Percentiles rank a stretch among this genome's conserved stretches.
These are phyloP conservation scores for Drosophila anomelani DNA, from an alignment of 2,888 invertebrate species.

Conservation along the genomic window DNA sequence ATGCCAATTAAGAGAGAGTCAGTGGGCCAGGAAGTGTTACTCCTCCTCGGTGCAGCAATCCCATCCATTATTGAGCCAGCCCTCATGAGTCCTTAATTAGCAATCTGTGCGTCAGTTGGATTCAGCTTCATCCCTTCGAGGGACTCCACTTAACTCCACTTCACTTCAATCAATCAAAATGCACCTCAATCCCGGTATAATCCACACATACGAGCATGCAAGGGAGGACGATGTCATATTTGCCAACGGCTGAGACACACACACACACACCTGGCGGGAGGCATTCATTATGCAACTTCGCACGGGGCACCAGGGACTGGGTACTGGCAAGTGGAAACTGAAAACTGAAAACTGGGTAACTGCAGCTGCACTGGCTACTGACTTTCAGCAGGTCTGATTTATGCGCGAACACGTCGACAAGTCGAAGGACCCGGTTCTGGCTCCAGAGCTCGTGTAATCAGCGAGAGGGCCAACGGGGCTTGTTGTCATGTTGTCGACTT, in stretches of 20 bases:
- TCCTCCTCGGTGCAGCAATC: conserved; percentile 4
- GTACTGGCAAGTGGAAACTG: not conserved
- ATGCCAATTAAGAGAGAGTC: conserved; percentile 11
- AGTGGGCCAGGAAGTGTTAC: not conserved
- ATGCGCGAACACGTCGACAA: conserved; percentile 48
- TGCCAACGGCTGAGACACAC: conserved; percentile 7
- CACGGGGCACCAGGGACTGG: not conserved
- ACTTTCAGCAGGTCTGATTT: conserved; percentile 41
- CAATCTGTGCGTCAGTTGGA: conserved; percentile 27
- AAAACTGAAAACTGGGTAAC: conserved; percentile 14
- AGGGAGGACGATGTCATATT: conserved; percentile 23
- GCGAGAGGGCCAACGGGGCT: conserved; percentile 16
- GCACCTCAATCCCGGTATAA: conserved; percentile 45
- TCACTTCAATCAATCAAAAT: conserved; percentile 51
- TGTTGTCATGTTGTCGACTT: conserved; percentile 43
- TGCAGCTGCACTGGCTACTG: conserved; percentile 29
- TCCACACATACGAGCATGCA: conserved; percentile 1
- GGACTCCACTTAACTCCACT: conserved; percentile 27
- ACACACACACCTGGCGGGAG: not conserved
- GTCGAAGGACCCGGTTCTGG: conserved; percentile 6
- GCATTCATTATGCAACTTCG: conserved; percentile 57
- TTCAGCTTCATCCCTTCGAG: conserved; percentile 4
- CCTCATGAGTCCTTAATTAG: conserved; percentile 32
- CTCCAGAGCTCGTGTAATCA: conserved; percentile 17
- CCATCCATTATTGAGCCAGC: conserved; percentile 24